Evolutionary conservation across 2,113 vertebrate species (phyloP).

Genomic region (Proteles cristata): DNA sequence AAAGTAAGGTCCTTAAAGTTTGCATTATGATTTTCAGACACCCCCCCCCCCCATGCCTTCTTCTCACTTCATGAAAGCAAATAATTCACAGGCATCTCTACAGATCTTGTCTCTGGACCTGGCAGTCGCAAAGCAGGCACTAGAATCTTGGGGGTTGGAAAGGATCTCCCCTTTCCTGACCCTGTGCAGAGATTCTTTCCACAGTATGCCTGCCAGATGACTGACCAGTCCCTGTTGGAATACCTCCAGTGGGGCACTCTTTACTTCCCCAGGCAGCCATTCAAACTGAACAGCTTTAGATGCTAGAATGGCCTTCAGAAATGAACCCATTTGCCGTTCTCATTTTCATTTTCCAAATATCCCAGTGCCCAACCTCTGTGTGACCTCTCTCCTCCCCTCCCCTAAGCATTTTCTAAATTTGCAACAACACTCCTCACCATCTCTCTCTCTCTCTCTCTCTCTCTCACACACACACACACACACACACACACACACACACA

Average conservation of each 20-base stretch:
- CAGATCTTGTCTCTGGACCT: neutral
- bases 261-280: neutral
- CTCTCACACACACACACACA: neutral
- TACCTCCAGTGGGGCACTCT: neutral
- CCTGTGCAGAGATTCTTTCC: neutral
- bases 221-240: neutral
- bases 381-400: neutral
- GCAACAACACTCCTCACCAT: neutral
- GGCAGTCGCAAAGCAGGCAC: neutral
- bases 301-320: conserved; percentile 19
- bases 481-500: neutral
- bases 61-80: neutral
- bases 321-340: neutral
- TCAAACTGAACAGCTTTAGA: neutral
- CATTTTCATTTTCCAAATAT: neutral
- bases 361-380: neutral
- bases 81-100: neutral
- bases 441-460: neutral
- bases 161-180: neutral
- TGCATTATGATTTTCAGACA: neutral
- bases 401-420: neutral
- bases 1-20: neutral
- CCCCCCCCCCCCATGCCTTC: too few relatives aligned
- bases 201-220: neutral
- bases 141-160: neutral